These are phyloP conservation scores for Leptopterna dolabrata DNA, from an alignment of 2,888 invertebrate species.

Conservation along the genomic window DNA sequence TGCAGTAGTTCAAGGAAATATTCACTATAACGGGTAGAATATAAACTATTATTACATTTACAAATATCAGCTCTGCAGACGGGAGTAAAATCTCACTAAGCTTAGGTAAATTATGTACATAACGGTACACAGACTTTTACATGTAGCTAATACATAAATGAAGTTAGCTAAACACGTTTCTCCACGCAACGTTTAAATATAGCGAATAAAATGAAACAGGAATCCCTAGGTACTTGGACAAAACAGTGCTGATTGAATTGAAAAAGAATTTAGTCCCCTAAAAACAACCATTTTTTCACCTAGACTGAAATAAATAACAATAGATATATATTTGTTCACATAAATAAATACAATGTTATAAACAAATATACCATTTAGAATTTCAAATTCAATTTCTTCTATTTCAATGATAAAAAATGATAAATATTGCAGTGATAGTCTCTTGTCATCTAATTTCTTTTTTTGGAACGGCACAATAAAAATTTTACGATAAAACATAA, in stretches of 20 bases:
- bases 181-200: conserved; percentile 20
- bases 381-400: neutral
- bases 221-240: neutral
- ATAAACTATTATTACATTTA: conserved; percentile 47
- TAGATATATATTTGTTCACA: conserved; percentile 30
- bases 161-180: conserved; percentile 21
- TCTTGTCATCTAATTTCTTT: neutral
- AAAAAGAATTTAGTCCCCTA: neutral
- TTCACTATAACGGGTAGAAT: conserved; percentile 24
- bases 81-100: conserved; percentile 48
- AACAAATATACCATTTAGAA: conserved; percentile 26
- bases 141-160: conserved; percentile 27
- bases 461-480: conserved; percentile 30
- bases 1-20: neutral
- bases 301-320: conserved; percentile 37
- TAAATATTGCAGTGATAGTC: neutral
- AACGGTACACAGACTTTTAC: conserved; percentile 32
- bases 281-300: neutral
- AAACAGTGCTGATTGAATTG: conserved; percentile 4
- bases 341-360: conserved; percentile 36
- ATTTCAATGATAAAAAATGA: neutral
- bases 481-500: conserved; percentile 43
- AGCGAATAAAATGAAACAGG: neutral
- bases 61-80: conserved; percentile 48
- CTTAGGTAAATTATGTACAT: conserved; percentile 41